phyloP scores from a whole-genome alignment of 1,140 invertebrate species.

The Drosophila nasuta region DNA sequence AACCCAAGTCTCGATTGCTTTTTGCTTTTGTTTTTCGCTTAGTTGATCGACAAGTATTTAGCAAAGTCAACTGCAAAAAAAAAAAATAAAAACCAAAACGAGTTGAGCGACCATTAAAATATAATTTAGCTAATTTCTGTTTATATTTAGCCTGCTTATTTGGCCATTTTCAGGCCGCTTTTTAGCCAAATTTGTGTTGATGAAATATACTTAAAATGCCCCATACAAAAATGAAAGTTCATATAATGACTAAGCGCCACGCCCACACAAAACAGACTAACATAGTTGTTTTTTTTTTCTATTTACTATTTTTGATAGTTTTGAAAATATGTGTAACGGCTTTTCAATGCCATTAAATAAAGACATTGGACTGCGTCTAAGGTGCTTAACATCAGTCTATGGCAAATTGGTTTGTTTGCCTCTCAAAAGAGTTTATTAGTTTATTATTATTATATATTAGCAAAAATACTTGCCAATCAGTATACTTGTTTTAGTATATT shows the following conservation, averaged over 20 bases:
- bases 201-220: neutral
- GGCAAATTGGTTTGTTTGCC: neutral
- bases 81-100: neutral
- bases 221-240: constrained; percentile 37
- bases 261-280: constrained; percentile 14
- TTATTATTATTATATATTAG: neutral
- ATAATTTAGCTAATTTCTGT: constrained; percentile 56
- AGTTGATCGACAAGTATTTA: constrained; percentile 31
- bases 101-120: constrained; percentile 50
- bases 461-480: too few species aligned
- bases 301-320: neutral
- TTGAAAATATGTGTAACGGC: constrained; percentile 7
- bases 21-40: constrained; percentile 10
- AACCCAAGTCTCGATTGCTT: neutral
- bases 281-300: neutral
- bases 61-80: constrained; percentile 8
- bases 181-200: constrained; percentile 14
- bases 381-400: neutral
- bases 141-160: constrained; percentile 46
- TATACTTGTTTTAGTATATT: too few species aligned
- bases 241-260: constrained; percentile 28
- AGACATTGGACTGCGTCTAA: neutral
- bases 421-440: neutral
- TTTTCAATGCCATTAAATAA: constrained; percentile 14
- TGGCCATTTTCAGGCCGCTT: constrained; percentile 17